These are phyloP conservation scores for Cryptosula pallasiana DNA, from an alignment of 2,888 invertebrate genomes.

Conservation along the genomic window DNA sequence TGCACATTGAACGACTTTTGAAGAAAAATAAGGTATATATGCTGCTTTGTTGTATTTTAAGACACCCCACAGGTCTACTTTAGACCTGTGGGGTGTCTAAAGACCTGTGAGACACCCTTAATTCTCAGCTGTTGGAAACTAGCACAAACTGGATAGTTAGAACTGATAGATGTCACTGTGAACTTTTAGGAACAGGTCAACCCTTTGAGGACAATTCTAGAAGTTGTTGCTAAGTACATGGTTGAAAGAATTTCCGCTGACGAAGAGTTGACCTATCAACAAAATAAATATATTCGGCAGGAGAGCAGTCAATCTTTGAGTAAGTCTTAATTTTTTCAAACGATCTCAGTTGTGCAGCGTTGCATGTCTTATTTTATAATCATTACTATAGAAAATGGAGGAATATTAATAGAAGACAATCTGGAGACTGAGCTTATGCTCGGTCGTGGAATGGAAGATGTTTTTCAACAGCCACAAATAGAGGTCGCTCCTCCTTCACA, in stretches of 20 bases:
- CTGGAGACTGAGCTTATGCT: constrained; percentile 41
- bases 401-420: constrained; percentile 43
- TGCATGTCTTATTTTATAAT: neutral
- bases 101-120: too few relatives aligned
- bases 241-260: too few relatives aligned
- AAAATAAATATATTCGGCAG: too few relatives aligned
- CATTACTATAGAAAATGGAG: constrained; percentile 28
- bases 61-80: too few relatives aligned
- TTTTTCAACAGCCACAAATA: constrained; percentile 28
- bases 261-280: too few relatives aligned
- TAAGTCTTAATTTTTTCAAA: too few relatives aligned
- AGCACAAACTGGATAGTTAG: too few relatives aligned
- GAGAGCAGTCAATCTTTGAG: too few relatives aligned
- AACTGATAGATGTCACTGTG: constrained; percentile 11
- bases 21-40: constrained; percentile 40
- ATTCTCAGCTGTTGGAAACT: too few relatives aligned
- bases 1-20: constrained; percentile 42
- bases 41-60: too few relatives aligned
- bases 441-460: constrained; percentile 39
- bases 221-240: constrained; percentile 43
- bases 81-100: too few relatives aligned
- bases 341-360: too few relatives aligned
- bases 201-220: constrained; percentile 46
- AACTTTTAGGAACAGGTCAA: constrained; percentile 42
- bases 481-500: neutral